These are phyloP conservation scores for Oxycera nigricornis DNA, from an alignment of 2,888 invertebrate species.

Conservation along the genomic window DNA sequence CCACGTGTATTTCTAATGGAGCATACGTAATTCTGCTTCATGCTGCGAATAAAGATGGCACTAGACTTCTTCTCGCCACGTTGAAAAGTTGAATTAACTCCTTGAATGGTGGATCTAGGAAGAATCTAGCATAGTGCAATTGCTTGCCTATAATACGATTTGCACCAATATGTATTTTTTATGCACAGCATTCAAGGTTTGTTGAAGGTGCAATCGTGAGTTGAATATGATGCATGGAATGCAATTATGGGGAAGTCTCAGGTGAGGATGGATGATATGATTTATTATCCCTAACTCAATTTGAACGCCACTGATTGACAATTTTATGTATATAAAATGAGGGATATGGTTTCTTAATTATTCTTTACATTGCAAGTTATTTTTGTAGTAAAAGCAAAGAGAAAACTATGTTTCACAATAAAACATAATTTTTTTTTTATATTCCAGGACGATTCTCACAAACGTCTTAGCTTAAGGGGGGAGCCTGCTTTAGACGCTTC, in stretches of 20 bases:
- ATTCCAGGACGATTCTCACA: no score
- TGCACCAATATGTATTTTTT: background rate
- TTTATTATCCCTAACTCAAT: no score
- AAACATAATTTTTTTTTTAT: no score
- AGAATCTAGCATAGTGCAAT: background rate
- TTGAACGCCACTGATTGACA: no score
- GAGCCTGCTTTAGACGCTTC: no score
- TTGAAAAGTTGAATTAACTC: background rate
- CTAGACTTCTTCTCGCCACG: background rate
- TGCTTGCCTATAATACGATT: background rate
- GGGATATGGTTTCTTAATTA: no score
- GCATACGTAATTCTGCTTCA: background rate
- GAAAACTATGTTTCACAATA: no score
- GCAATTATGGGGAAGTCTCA: background rate
- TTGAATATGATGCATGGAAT: background rate
- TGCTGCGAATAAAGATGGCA: background rate
- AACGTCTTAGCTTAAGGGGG: no score
- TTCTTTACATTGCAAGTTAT: no score
- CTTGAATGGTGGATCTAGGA: no score
- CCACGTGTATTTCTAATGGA: background rate
- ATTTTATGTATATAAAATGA: no score
- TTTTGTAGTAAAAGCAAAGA: no score
- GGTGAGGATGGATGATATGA: background rate
- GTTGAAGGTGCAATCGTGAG: background rate
- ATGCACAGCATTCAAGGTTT: background rate